Conservation (phyloP, 1,140 invertebrate species). For the Trachelipus rathkii region DNA sequence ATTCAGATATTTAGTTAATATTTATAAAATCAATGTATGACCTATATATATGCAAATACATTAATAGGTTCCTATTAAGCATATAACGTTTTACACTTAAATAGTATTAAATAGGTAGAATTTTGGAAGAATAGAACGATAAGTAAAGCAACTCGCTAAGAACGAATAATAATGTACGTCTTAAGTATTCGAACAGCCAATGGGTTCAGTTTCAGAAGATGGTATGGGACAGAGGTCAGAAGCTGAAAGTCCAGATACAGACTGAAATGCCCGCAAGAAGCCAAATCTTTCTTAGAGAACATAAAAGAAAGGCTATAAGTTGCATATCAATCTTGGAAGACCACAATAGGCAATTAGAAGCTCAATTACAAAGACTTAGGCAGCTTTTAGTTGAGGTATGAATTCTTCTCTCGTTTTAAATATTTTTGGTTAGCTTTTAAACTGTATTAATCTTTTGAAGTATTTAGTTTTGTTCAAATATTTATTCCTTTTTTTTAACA, state of each 20-base stretch:
- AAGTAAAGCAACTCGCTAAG: constrained; percentile 80
- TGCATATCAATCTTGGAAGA: constrained; percentile 96
- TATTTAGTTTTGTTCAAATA: not conserved
- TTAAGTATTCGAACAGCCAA: constrained; percentile 50
- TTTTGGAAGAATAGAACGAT: constrained; percentile 92
- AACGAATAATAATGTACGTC: constrained; percentile 88
- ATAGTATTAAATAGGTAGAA: too few species aligned
- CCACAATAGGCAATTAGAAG: constrained; percentile 79
- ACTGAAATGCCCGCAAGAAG: constrained; percentile 93
- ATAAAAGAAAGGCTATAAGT: constrained; percentile 91
- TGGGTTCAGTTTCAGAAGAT: constrained; percentile 39
- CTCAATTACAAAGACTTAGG: constrained; percentile 69
- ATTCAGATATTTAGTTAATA: too few species aligned
- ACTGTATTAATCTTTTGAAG: not conserved
- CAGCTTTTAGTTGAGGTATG: constrained; percentile 80
- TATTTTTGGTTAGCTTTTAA: constrained; percentile 1
- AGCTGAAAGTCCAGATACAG: too few species aligned
- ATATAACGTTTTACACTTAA: too few species aligned
- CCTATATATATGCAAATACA: too few species aligned
- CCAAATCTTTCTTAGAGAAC: constrained; percentile 81
- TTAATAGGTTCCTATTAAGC: too few species aligned
- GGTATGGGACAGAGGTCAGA: constrained; percentile 56
- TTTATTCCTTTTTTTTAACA: not conserved
- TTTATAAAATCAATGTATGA: too few species aligned
- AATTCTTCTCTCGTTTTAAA: not conserved